Percentiles rank a stretch among this genome's conserved stretches.
Evolutionary conservation across 2,888 invertebrate species (phyloP).

Genomic region (Amphipyra tragopoginis): DNA sequence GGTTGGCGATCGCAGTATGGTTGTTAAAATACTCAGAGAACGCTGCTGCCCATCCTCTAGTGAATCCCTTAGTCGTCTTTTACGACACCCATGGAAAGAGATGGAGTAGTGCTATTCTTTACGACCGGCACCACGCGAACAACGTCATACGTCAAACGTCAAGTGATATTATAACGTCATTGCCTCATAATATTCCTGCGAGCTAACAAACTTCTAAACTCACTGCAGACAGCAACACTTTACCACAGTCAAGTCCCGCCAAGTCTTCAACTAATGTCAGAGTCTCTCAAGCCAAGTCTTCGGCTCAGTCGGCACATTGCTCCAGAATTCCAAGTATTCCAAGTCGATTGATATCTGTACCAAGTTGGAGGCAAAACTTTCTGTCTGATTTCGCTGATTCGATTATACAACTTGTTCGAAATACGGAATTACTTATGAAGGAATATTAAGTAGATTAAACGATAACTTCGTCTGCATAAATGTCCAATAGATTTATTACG

Average conservation of each 20-base stretch:
- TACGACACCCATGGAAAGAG: too few relatives aligned
- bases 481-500: conserved; percentile 40
- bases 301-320: conserved; percentile 26
- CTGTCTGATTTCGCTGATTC: conserved; percentile 52
- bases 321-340: conserved; percentile 28
- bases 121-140: too few relatives aligned
- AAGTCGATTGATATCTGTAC: conserved; percentile 49
- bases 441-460: conserved; percentile 49
- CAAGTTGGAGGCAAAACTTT: conserved; percentile 52
- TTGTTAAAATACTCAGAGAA: too few relatives aligned
- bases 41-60: too few relatives aligned
- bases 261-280: conserved; percentile 19
- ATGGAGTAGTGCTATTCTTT: too few relatives aligned
- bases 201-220: neutral
- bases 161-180: too few relatives aligned
- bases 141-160: too few relatives aligned
- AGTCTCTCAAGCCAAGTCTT: conserved; percentile 12
- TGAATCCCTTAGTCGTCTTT: too few relatives aligned
- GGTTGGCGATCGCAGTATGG: too few relatives aligned
- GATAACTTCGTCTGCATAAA: conserved; percentile 40
- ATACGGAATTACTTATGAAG: conserved; percentile 51
- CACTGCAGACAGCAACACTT: conserved; percentile 5
- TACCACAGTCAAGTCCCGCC: conserved; percentile 2
- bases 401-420: conserved; percentile 52
- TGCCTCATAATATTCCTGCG: too few relatives aligned